Evolutionary conservation across 53 echinoderm and acorn worm genomes (phyloP), one percentile per base, ranked within the genome.

Genomic region (Patiria pectinifera): DNA sequence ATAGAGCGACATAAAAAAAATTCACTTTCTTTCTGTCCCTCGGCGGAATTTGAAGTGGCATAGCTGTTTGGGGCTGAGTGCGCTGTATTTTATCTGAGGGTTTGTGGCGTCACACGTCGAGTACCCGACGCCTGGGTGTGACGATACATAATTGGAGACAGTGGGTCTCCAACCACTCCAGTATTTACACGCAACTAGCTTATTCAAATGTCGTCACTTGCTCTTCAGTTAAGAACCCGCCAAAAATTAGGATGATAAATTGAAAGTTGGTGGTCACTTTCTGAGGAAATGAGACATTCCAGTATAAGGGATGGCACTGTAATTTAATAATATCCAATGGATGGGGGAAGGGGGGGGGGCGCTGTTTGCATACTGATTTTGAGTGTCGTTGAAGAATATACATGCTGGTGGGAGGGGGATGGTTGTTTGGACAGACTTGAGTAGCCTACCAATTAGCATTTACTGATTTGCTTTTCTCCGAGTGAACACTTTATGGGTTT

Each of bases 101-200:
- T 62, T 62, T 21, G 26, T 84, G 84, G 61, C 84, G 46, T 84
- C 61, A 62, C 11, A 26, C 24, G 84, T 84, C 63, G 43, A 84
- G 69, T 8, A 43, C 62, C 11, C 21, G 25, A 6, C 0, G 35
- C 77, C 2, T 62, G 66, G 16, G 4, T 18, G 16, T 4, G 12
- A 60, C 60, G 2, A 11, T 60, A 11, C 9, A 12, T 12, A 60
- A 8, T 60, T 70, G 70, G 70, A 18, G 21, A 70, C 16, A 4
- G 70, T 18, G 21, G 70, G 16, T 18, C 16, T 35, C 35, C 70
- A 18, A 0, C 70, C 70, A 4, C 70, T 70, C 16, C 70, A 70
- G 70, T 70, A 18, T 70, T 70, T 19, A 70, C 70, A 70, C 70
- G 19, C 70, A 70, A 70, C 70, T 16, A 14, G 16, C 16, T 70